Conservation (phyloP, 2,797 vertebrate species). For the Tarsius wallacei region DNA sequence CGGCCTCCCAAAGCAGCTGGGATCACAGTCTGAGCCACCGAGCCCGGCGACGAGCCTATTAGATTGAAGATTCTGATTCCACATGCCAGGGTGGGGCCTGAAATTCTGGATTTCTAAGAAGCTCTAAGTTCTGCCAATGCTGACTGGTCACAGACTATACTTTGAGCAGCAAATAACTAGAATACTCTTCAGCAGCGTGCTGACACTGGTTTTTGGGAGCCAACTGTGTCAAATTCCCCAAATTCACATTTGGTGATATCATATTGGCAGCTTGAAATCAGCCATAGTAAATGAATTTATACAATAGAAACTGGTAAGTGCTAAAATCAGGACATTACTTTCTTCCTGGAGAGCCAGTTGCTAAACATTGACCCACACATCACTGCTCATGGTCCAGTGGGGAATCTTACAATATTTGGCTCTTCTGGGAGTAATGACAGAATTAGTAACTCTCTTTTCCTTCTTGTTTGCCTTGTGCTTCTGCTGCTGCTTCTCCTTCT, state of each 20-base stretch:
- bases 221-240: not conserved
- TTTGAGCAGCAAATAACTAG: not conserved
- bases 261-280: not conserved
- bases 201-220: not conserved
- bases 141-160: not conserved
- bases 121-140: not conserved
- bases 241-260: not conserved
- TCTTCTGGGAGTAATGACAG: not conserved
- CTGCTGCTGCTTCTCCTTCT: not conserved
- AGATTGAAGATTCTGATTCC: not conserved
- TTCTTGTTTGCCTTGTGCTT: not conserved
- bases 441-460: not conserved
- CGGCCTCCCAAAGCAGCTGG: too few relatives aligned
- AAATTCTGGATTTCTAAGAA: not conserved
- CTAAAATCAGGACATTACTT: not conserved
- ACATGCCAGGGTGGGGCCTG: not conserved
- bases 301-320: not conserved
- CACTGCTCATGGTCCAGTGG: not conserved
- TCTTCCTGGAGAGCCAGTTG: not conserved
- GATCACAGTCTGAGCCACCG: too few relatives aligned
- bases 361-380: not conserved
- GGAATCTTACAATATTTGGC: not conserved
- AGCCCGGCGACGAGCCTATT: not conserved
- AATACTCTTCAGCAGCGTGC: not conserved
- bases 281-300: not conserved